A percentile compares a stretch with the other conserved stretches of the same genome.
Evolutionary conservation across 2,888 invertebrate species (phyloP).

Genomic region (Tinea pellionella): DNA sequence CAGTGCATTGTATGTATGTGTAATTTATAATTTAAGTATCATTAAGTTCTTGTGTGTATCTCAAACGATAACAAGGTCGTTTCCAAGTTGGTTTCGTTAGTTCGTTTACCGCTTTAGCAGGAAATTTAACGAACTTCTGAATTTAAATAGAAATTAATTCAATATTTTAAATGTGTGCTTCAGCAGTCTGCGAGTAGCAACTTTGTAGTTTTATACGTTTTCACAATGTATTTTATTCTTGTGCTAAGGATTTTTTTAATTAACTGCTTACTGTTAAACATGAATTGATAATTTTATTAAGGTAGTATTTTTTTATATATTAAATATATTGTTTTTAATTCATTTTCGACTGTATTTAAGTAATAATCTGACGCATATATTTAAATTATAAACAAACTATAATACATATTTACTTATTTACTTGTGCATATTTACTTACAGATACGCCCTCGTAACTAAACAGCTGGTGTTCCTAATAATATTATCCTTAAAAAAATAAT

Average conservation of each 20-base stretch:
- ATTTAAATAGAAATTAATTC: constrained; percentile 12
- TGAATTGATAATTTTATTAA: neutral
- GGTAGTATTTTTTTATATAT: too few relatives aligned
- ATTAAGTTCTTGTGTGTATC: neutral
- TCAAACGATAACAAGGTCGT: neutral
- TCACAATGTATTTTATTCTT: neutral
- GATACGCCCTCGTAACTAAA: too few relatives aligned
- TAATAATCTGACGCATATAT: too few relatives aligned
- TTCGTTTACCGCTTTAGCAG: constrained; percentile 4
- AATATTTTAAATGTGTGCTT: neutral
- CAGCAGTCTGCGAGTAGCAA: neutral
- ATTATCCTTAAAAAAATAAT: too few relatives aligned
- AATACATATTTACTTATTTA: too few relatives aligned
- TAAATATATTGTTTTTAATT: too few relatives aligned
- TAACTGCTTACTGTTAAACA: neutral
- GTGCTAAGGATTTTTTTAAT: neutral
- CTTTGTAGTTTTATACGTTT: neutral
- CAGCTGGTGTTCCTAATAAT: too few relatives aligned
- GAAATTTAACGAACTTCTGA: constrained; percentile 12
- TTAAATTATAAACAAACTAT: too few relatives aligned
- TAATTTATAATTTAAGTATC: too few relatives aligned
- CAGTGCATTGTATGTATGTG: too few relatives aligned
- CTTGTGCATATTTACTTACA: too few relatives aligned
- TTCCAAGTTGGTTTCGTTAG: neutral
- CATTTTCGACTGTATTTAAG: too few relatives aligned